Conservation (phyloP, 1,140 invertebrate species). For the Drosophila elegans region DNA sequence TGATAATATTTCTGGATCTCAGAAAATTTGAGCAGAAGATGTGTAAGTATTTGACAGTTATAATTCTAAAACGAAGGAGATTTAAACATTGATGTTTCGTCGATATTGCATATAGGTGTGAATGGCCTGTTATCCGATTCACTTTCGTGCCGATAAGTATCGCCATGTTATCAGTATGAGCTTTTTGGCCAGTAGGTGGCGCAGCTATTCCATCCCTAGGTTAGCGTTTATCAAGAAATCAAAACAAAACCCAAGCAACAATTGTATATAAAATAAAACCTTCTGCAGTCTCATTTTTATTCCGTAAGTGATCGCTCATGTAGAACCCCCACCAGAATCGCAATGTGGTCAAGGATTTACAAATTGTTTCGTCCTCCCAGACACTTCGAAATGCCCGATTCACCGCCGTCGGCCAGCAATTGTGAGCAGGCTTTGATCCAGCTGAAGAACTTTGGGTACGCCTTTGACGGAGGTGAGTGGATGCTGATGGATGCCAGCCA, state of each 20-base stretch:
- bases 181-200: constrained; percentile 7
- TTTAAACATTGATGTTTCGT: no score
- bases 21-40: no score
- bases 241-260: constrained; percentile 24
- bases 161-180: background rate
- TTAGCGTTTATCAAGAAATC: constrained; percentile 23
- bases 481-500: no score
- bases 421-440: constrained; percentile 50
- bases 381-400: constrained; percentile 23
- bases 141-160: background rate
- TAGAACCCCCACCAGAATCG: background rate
- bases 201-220: background rate
- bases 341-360: constrained; percentile 9
- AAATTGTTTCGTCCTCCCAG: constrained; percentile 1
- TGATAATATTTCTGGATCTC: no score
- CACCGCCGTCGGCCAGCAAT: background rate
- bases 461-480: constrained; percentile 66
- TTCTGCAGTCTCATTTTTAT: constrained; percentile 1
- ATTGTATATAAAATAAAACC: constrained; percentile 16
- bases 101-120: background rate
- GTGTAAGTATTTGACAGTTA: no score
- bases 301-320: constrained; percentile 14
- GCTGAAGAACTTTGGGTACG: constrained; percentile 69
- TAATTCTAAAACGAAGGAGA: no score
- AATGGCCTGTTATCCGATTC: background rate